These are phyloP conservation scores for Argyresthia goedartella DNA, from an alignment of 2,888 invertebrate genomes.

Conservation along the genomic window DNA sequence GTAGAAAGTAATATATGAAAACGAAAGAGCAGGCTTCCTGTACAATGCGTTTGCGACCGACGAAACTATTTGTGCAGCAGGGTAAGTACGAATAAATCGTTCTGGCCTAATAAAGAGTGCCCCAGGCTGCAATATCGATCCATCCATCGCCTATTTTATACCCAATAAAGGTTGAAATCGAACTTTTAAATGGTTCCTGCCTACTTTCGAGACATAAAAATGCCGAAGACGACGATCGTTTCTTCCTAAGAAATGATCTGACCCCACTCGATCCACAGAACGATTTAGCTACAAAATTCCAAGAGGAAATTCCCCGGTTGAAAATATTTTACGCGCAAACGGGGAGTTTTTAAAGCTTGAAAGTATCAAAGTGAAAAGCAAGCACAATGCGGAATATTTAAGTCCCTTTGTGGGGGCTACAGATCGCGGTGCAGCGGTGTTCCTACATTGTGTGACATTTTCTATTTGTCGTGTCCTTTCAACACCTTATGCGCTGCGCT, in stretches of 20 bases:
- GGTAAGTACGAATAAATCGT: constrained; percentile 9
- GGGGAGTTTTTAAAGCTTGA: constrained; percentile 19
- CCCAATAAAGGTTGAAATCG: constrained; percentile 19
- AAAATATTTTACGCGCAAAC: too few relatives aligned
- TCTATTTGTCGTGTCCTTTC: constrained; percentile 28
- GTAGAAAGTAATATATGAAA: constrained; percentile 27
- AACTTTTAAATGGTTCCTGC: constrained; percentile 6
- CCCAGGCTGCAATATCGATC: background rate
- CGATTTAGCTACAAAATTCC: background rate
- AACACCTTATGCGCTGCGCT: background rate
- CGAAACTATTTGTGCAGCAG: constrained; percentile 19
- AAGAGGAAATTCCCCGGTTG: constrained; percentile 9
- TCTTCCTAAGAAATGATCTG: background rate
- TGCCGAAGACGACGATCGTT: background rate
- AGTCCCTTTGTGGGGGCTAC: constrained; percentile 17
- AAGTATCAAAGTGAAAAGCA: constrained; percentile 23
- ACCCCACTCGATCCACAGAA: background rate
- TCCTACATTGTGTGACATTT: constrained; percentile 14
- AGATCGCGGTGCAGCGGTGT: constrained; percentile 12
- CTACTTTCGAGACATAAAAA: background rate
- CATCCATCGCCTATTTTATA: constrained; percentile 24
- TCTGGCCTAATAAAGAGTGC: constrained; percentile 5
- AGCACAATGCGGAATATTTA: constrained; percentile 36
- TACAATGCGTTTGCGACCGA: constrained; percentile 17
- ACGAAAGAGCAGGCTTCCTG: constrained; percentile 12